Evolutionary conservation across 2,113 vertebrate species (phyloP).

Genomic region (Psilopsiagon aymara): DNA sequence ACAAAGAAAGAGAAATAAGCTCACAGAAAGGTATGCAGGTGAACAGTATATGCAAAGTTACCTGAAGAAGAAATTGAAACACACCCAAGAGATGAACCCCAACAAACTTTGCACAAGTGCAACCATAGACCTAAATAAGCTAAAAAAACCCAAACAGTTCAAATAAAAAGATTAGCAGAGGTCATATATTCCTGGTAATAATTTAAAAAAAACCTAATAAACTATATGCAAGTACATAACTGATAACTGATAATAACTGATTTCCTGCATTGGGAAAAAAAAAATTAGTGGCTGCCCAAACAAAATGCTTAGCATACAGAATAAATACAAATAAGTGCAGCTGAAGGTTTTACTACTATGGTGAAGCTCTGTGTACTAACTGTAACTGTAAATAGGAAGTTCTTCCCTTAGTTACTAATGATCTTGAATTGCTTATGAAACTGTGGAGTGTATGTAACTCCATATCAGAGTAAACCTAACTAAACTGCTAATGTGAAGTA

Average conservation of each 20-base stretch:
- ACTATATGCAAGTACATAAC: background rate
- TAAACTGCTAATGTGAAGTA: background rate
- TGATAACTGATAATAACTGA: background rate
- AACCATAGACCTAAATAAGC: background rate
- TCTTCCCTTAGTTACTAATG: background rate
- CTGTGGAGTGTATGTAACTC: background rate
- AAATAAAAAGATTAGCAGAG: background rate
- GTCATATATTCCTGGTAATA: background rate
- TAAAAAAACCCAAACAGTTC: accelerated
- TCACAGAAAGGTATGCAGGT: accelerated
- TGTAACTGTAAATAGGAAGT: background rate
- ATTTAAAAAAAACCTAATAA: accelerated
- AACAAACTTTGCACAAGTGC: background rate
- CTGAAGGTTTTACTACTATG: background rate
- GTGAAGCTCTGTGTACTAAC: background rate
- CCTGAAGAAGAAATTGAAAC: background rate
- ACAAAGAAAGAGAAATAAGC: background rate
- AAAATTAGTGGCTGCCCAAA: background rate
- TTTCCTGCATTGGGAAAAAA: background rate
- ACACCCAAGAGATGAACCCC: background rate
- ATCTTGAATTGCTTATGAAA: background rate
- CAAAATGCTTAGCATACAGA: background rate
- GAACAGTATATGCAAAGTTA: background rate
- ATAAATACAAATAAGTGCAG: background rate
- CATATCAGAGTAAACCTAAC: background rate